Base-by-base conservation (phyloP, 2,797 vertebrate genomes). In the Sebastes itinus region DNA sequence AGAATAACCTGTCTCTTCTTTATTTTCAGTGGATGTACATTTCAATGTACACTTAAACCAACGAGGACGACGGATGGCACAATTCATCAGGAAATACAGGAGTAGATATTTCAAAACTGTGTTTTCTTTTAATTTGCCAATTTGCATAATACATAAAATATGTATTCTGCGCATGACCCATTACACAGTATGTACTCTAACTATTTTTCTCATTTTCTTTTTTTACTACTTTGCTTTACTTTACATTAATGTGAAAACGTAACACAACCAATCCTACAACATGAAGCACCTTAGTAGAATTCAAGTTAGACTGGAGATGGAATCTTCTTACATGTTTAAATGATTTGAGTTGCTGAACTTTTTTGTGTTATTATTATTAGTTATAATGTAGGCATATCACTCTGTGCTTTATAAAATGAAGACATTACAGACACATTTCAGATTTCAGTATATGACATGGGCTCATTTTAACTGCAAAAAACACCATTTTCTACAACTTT, bases 21-120 rank as follows among this genome's bases (percentile, higher is more conserved):
- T 77, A 49, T 81, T 94, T 90, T 23, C 72, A 96, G 95, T 96
- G 95, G 95, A 83, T 96, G 83, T 84, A 87, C 54, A 63, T 96
- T 46, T 90, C 87, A 35, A 92, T 96, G 94, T 96, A 96, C 82
- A 95, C 93, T 4, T 95, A 87, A 94, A 2, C 13, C 38, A 46
- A 52, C n/a, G 35, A 33, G 33, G 38, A 60, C 3, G 33, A 46
- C 23, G 3, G 25, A 63, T 60, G 16, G 13, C 9, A 23, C 2
- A 14, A 30, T 18, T 55, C 33, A 42, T 13, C 27, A 33, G 22
- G 35, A 78, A 20, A 13, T 12, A 28, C 27, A 38, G 12, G 5
- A 68, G 20, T 1, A 23, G 5, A 72, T 52, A 23, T 67, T 25
- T 42, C 1, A 27, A 58, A 54, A 27, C 2, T 22, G 4, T 22